Conservation (phyloP, 2,113 vertebrate genomes). For the Pyrgilauda ruficollis region DNA sequence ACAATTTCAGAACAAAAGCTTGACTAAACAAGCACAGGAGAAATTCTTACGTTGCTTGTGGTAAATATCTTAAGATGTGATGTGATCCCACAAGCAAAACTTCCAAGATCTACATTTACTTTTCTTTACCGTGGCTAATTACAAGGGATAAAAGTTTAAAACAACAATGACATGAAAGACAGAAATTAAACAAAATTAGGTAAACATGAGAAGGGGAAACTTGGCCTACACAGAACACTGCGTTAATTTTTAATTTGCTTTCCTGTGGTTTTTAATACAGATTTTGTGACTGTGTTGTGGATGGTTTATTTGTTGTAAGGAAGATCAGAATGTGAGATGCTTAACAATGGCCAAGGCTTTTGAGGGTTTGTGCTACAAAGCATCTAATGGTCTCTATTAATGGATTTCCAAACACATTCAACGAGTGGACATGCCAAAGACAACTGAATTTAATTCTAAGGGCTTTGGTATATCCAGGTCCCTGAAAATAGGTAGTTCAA, state of each 20-base stretch:
- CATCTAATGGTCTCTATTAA: not conserved
- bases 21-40: constrained; percentile 41
- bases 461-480: not conserved
- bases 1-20: constrained; percentile 42
- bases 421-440: not conserved
- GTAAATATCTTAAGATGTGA: constrained; percentile 17
- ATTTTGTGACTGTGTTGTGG: not conserved
- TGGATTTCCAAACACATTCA: not conserved
- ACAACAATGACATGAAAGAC: constrained; percentile 37
- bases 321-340: not conserved
- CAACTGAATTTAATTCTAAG: not conserved
- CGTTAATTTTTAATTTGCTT: constrained; percentile 29
- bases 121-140: constrained; percentile 44
- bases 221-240: not conserved
- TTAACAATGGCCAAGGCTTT: not conserved
- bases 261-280: not conserved
- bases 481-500: not conserved
- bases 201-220: constrained; percentile 31
- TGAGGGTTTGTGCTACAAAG: not conserved
- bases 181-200: constrained; percentile 48
- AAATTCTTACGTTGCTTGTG: not conserved
- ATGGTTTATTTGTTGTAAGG: constrained; percentile 37
- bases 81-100: not conserved
- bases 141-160: constrained; percentile 54
- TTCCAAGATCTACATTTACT: constrained; percentile 52